Evolutionary conservation across 2,888 invertebrate species (phyloP), one percentile per base, ranked within the genome.

Genomic region (Aphidius colemani): DNA sequence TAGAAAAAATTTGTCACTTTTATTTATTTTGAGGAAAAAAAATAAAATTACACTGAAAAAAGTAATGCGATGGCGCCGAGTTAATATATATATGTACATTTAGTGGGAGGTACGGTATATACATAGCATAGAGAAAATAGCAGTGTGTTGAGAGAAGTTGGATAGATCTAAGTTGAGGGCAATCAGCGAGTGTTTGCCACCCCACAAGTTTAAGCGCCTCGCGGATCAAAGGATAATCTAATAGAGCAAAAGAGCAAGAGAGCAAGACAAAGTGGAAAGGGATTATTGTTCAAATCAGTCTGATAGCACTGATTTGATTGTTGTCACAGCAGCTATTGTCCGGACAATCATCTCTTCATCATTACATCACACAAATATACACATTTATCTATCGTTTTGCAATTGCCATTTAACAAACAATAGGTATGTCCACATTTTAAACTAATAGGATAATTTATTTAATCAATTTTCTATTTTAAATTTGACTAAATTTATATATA

Each of bases 261-360:
- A 30, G 5, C 30, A 5, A 30, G 5, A 30, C 30, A 30, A 30
- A 30, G 4, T 30, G 30, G 5, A 30, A 30, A 30, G 30, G 30
- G 30, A 30, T 5, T 30, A 18, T 18, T 18, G 30, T 30, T 30
- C 5, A 30, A 30, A 30, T 30, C 30, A 30, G 30, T 30, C 68
- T 78, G 80, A 80, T 80, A 80, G 78, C 73, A 71, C 77, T 77
- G 78, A 81, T 82, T 82, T 78, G 81, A 81, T 81, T 80, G 81
- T 81, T 80, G 78, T 78, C 77, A 30, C 30, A 30, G 69, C 76
- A 74, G 75, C 79, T 80, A 80, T 79, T 79, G 78, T 79, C 75
- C 77, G 75, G 71, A 75, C 30, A 0, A 30, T 30, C 30, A 30
- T 5, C 30, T 18, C 13, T 18, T 18, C 13, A 18, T 18, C 13